These are phyloP conservation scores for Protobothrops flavoviridis DNA, from an alignment of 2,113 vertebrate species.

Conservation along the genomic window DNA sequence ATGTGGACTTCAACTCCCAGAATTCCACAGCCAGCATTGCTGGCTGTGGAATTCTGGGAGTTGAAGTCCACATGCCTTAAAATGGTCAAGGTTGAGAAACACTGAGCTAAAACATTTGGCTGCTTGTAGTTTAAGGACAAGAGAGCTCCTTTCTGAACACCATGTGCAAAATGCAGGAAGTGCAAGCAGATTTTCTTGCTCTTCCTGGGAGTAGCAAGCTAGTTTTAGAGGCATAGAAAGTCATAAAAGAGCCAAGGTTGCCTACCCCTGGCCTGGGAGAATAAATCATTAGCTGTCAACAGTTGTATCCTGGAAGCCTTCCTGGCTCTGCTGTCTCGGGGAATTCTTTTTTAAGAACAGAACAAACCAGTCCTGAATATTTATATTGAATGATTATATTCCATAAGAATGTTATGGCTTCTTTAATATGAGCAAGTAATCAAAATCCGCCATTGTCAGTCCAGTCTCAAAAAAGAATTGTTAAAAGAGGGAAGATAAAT, in stretches of 20 bases:
- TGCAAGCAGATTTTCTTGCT: not conserved
- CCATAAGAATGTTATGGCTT: not conserved
- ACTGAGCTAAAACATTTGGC: not conserved
- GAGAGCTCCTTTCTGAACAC: not conserved
- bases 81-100: too few relatives aligned
- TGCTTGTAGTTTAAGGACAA: not conserved
- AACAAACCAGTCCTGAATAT: not conserved
- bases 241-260: not conserved
- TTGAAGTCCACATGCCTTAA: too few relatives aligned
- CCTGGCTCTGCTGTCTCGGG: not conserved
- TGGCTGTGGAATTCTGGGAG: too few relatives aligned
- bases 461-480: not conserved
- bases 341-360: not conserved
- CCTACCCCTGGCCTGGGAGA: too few relatives aligned
- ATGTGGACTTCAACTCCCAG: too few relatives aligned
- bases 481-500: not conserved
- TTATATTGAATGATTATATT: slow-evolving; percentile 7
- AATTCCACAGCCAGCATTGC: too few relatives aligned
- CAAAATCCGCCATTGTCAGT: not conserved
- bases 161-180: not conserved
- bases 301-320: not conserved
- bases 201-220: too few relatives aligned
- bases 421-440: not conserved
- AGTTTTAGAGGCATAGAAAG: not conserved
- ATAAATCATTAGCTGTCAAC: not conserved